phyloP scores from a whole-genome alignment of 2,797 vertebrate genomes.

The Florisuga fusca region DNA sequence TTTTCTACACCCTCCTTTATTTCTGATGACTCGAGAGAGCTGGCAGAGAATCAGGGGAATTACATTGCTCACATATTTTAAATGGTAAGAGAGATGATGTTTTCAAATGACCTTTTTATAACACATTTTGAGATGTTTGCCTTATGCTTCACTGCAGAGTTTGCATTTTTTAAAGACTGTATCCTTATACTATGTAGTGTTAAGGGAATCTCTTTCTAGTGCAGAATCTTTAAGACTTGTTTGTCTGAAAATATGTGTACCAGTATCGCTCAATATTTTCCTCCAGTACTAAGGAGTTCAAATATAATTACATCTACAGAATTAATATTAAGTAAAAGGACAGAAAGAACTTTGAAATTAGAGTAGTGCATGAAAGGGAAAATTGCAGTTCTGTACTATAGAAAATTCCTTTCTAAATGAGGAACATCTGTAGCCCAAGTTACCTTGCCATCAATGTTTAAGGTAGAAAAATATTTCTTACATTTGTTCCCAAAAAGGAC shows the following conservation, averaged over 20 bases:
- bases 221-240: neutral
- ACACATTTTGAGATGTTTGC: conserved; percentile 19
- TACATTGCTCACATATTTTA: conserved; percentile 57
- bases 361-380: neutral
- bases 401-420: neutral
- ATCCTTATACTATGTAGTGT: neutral
- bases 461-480: neutral
- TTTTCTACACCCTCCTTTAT: conserved; percentile 9
- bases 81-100: conserved; percentile 39
- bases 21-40: conserved; percentile 38
- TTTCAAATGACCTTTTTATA: conserved; percentile 58
- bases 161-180: neutral
- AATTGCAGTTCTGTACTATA: neutral
- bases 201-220: neutral
- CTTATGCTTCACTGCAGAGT: neutral
- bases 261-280: neutral
- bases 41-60: conserved; percentile 61
- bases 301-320: neutral
- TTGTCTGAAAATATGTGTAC: neutral
- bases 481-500: neutral
- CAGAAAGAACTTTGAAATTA: neutral
- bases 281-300: neutral
- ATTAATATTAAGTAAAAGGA: neutral
- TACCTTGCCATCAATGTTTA: neutral
- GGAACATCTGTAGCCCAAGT: neutral